Evolutionary conservation across 2,113 vertebrate species (phyloP).

Genomic region (Myotis brandtii): DNA sequence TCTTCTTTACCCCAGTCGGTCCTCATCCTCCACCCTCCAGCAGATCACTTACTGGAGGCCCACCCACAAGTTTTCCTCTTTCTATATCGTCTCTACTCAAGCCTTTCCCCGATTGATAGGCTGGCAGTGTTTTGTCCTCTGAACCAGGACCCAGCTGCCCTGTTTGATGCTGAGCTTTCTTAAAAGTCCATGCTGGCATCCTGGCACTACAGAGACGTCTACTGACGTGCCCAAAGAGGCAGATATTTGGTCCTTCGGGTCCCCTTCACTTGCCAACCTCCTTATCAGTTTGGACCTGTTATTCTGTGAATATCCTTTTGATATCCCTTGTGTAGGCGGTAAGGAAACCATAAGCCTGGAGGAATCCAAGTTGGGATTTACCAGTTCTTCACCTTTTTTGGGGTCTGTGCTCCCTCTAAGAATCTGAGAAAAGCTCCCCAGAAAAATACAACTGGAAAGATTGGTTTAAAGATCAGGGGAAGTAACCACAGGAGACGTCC

Average conservation of each 20-base stretch:
- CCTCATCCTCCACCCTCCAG: too few relatives aligned
- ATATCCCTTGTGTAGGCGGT: not conserved
- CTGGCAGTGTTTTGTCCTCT: not conserved
- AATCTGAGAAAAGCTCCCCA: not conserved
- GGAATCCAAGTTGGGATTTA: not conserved
- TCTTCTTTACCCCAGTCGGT: not conserved
- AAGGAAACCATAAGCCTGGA: not conserved
- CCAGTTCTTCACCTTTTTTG: not conserved
- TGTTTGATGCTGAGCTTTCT: not conserved
- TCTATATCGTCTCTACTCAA: not conserved
- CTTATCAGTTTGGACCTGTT: not conserved
- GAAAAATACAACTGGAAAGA: not conserved
- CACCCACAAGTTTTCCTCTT: not conserved
- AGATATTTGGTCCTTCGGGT: not conserved
- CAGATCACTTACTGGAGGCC: not conserved
- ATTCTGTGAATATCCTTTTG: not conserved
- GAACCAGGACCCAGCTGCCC: not conserved
- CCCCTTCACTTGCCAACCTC: not conserved
- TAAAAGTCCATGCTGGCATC: not conserved
- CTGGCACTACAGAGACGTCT: not conserved
- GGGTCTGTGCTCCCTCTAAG: not conserved
- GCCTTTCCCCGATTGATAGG: not conserved
- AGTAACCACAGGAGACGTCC: not conserved
- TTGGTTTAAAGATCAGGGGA: not conserved
- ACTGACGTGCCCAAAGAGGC: not conserved